Evolutionary conservation across 2,113 vertebrate species (phyloP), one percentile per base, ranked within the genome.

Genomic region (Thryonomys swinderianus): DNA sequence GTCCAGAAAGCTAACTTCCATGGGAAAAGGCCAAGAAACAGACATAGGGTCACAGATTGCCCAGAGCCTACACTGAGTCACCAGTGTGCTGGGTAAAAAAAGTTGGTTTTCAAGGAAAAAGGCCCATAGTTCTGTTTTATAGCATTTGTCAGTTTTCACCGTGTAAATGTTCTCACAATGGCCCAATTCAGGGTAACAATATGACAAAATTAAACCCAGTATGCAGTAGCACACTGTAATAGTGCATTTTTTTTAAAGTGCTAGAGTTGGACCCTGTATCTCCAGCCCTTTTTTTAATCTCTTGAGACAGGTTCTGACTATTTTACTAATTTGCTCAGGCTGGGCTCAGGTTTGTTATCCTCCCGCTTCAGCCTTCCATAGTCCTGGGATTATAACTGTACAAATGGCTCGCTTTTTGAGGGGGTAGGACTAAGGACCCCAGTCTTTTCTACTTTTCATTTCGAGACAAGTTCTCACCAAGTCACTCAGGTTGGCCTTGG

Each of bases 1-100:
- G 37, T 88, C 76, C 40, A 90, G 74, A 69, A n/a, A 91, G 37
- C 85, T 84, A 96, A 94, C 32, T 95, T 66, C 59, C 74, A 92
- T 66, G 42, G 16, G 21, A 48, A 84, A 93, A 96, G 30, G 32
- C 21, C 61, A 93, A 95, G 37, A 83, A n/a, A 69, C 53, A n/a
- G 69, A 87, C 79, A 3, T 48, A 79, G 23, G 13, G 30, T 42
- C 55, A 67, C 53, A 13, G 13, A 86, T 88, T 91, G 34, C 53
- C 20, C 79, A 83, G 92, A 37, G 37, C 40, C 62, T 87, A 37
- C n/a, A 91, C 62, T 5, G 61, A 81, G 32, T n/a, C 84, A 91
- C 13, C 17, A 8, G 34, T 81, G 51, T 82, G 25, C 37, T 84
- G 37, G 37, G 73, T 83, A 90, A 90, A 81, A 88, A 45, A 51